Conservation (phyloP, 2,888 invertebrate species). For the Pristionchus maxplancki region DNA sequence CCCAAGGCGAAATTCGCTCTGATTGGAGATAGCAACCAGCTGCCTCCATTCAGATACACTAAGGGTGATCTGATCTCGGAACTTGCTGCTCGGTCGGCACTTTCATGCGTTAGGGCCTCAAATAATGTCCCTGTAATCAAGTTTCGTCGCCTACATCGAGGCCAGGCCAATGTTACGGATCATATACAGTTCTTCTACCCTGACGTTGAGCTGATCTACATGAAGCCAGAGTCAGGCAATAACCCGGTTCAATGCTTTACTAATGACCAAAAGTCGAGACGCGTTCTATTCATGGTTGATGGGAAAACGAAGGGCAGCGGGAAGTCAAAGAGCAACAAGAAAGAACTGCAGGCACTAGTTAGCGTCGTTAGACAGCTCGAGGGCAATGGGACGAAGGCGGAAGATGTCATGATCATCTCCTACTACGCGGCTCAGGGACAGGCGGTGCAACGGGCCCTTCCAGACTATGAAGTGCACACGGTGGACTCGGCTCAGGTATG, state of each 20-base stretch:
- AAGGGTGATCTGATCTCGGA: neutral
- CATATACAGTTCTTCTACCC: neutral
- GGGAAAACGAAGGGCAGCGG: neutral
- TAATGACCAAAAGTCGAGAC: neutral
- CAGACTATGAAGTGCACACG: neutral
- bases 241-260: neutral
- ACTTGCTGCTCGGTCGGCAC: neutral
- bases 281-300: neutral
- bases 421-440: neutral
- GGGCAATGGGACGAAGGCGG: neutral
- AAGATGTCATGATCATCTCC: neutral
- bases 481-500: conserved; percentile 31
- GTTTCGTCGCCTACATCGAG: neutral
- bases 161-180: neutral
- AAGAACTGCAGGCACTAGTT: neutral
- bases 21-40: conserved; percentile 14
- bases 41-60: conserved; percentile 29
- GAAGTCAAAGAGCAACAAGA: neutral
- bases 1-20: neutral
- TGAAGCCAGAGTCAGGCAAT: neutral
- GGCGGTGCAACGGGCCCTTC: neutral
- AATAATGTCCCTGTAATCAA: neutral
- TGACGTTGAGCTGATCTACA: neutral
- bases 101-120: neutral
- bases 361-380: neutral